Evolutionary conservation across 1,140 invertebrate species (phyloP), one percentile per base, ranked within the genome.

Genomic region (Leguminivora glycinivorella): DNA sequence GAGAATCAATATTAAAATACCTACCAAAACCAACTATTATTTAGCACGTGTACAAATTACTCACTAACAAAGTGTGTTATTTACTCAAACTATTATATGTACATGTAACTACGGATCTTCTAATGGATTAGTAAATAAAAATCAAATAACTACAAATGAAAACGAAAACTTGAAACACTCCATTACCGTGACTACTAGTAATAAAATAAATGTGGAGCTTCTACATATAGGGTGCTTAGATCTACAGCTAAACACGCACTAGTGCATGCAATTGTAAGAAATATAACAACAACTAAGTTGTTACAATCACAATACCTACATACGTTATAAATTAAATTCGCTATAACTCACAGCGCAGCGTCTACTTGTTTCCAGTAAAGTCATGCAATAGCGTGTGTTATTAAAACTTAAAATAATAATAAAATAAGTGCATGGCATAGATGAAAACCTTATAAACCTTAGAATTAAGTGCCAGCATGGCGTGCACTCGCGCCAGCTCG

Each of bases 391-490:
- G 47, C 19, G 47, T 52, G 47, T 52, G 47, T 19, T 52, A 52
- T 22, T 22, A 52, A 52, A 52, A 22, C 19, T 52, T 22, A 10
- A 52, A 52, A 52, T n/a, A 52, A 52, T 22, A 77, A 82, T 77
- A 81, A 79, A 71, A 87, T 75, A 88, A 84, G 89, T 91, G 89
- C 89, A 88, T 82, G 76, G 71, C 84, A 88, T 88, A 87, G 85
- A 85, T 83, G 84, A 89, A 91, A 91, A 91, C 88, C 88, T 91
- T 89, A 91, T 89, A 92, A 94, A 97, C 96, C 95, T 97, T 97
- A 78, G 97, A 97, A 92, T 97, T 97, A 88, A 97, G 95, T 73
- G 97, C 96, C 73, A 98, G 91, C 86, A 97, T 94, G 58, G 96
- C 94, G 80, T 97, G 95, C 40, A 98, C 96, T 69, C 96, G 92